Percentiles rank a stretch among this genome's conserved stretches.
These are phyloP conservation scores for Amphiduros pacificus DNA, from an alignment of 2,888 invertebrate genomes.

Conservation along the genomic window DNA sequence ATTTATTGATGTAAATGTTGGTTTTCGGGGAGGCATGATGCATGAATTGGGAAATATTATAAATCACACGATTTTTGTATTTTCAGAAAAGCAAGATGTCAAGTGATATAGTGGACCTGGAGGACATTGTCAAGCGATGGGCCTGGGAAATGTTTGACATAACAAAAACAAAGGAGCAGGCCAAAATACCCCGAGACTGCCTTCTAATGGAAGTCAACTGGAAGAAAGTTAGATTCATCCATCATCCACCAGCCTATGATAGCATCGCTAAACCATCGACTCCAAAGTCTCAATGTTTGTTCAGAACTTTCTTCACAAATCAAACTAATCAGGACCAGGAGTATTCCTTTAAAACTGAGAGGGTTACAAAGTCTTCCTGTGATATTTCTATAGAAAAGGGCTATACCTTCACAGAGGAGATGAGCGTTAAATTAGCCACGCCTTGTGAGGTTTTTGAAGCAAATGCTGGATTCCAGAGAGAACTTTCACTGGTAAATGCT, in stretches of 20 bases:
- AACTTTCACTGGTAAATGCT: slow-evolving; percentile 53
- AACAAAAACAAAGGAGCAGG: slow-evolving; percentile 50
- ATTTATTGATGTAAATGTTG: no score
- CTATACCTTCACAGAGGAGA: slow-evolving; percentile 49
- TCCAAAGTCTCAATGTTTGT: slow-evolving; percentile 24
- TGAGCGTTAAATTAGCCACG: slow-evolving; percentile 54
- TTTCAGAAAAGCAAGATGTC: background rate
- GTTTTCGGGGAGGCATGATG: no score
- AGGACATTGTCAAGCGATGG: slow-evolving; percentile 57
- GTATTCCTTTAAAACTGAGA: slow-evolving; percentile 36
- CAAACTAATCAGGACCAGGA: slow-evolving; percentile 36
- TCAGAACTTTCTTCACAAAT: slow-evolving; percentile 37
- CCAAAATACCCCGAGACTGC: slow-evolving; percentile 30
- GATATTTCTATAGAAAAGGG: slow-evolving; percentile 37
- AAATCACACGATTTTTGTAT: background rate
- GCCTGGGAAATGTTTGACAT: slow-evolving; percentile 55
- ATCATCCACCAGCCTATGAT: slow-evolving; percentile 43
- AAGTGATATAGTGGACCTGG: slow-evolving; percentile 46
- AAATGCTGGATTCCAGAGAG: slow-evolving; percentile 58
- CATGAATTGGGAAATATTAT: no score
- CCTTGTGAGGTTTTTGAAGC: slow-evolving; percentile 59
- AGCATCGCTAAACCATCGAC: slow-evolving; percentile 38
- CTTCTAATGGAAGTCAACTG: slow-evolving; percentile 48
- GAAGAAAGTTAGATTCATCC: slow-evolving; percentile 46
- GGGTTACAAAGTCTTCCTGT: slow-evolving; percentile 46